These are phyloP conservation scores for Callipepla californica DNA, from an alignment of 2,113 vertebrate species.

Conservation along the genomic window DNA sequence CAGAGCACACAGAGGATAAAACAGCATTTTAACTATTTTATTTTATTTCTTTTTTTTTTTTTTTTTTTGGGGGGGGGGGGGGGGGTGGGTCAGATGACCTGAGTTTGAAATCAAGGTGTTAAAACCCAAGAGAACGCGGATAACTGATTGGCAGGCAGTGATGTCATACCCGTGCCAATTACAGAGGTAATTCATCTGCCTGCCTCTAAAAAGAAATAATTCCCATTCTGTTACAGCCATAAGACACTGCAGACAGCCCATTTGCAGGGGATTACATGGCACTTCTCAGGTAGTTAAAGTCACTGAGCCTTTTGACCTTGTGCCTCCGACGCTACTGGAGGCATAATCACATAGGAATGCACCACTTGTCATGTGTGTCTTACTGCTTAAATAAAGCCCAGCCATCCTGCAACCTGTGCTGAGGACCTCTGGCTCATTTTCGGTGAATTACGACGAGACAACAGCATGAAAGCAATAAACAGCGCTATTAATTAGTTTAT, in stretches of 20 bases:
- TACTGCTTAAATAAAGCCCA: conserved; percentile 59
- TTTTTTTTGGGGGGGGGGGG: too few species aligned
- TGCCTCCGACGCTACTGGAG: conserved; percentile 12
- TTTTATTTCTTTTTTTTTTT: not conserved
- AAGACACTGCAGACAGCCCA: conserved; percentile 43
- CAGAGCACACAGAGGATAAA: not conserved
- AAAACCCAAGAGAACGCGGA: not conserved
- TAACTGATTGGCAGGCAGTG: conserved; percentile 43
- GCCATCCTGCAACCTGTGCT: conserved; percentile 38
- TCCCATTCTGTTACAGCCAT: conserved; percentile 36
- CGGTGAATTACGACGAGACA: conserved; percentile 19
- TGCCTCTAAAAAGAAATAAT: conserved; percentile 50
- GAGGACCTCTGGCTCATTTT: conserved; percentile 35
- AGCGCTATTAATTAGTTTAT: conserved; percentile 76
- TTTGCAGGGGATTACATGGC: conserved; percentile 66
- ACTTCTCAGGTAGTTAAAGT: conserved; percentile 62
- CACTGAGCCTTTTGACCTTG: conserved; percentile 67
- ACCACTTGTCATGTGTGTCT: conserved; percentile 43
- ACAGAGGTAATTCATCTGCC: conserved; percentile 16
- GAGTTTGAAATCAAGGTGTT: conserved; percentile 2
- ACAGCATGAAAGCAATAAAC: conserved; percentile 60
- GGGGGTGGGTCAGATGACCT: not conserved
- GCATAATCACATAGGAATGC: not conserved
- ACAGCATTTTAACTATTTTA: not conserved
- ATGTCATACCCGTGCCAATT: conserved; percentile 34